Conservation (phyloP, 2,797 vertebrate species). For the Cuniculus paca region DNA sequence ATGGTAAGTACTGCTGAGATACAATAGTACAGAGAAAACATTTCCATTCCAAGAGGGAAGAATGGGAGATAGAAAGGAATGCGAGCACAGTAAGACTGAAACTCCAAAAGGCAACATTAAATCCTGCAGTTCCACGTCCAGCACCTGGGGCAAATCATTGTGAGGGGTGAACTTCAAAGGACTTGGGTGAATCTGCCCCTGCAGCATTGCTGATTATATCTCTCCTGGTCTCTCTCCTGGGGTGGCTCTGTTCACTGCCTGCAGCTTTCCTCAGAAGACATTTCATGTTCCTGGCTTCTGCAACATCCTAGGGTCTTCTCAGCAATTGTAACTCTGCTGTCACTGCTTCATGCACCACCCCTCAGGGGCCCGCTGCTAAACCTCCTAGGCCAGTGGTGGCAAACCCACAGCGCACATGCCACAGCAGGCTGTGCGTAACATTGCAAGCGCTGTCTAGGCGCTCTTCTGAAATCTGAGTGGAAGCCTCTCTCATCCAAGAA, state of each 20-base stretch:
- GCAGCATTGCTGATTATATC: rapidly evolving
- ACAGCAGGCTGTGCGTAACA: neutral
- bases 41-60: neutral
- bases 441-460: neutral
- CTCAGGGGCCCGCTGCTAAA: neutral
- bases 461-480: neutral
- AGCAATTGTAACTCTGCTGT: too few species aligned
- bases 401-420: neutral
- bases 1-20: neutral
- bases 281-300: neutral
- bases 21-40: neutral
- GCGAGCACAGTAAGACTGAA: neutral
- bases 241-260: neutral
- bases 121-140: neutral
- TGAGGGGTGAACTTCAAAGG: neutral
- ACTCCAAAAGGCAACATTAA: neutral
- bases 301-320: neutral
- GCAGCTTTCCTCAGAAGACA: neutral
- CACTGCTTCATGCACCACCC: neutral
- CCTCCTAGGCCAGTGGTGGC: neutral
- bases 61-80: neutral
- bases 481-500: neutral
- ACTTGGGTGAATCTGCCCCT: neutral
- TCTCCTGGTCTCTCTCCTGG: neutral
- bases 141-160: neutral